Conservation (phyloP, 2,888 invertebrate genomes). For the Tinea pellionella region DNA sequence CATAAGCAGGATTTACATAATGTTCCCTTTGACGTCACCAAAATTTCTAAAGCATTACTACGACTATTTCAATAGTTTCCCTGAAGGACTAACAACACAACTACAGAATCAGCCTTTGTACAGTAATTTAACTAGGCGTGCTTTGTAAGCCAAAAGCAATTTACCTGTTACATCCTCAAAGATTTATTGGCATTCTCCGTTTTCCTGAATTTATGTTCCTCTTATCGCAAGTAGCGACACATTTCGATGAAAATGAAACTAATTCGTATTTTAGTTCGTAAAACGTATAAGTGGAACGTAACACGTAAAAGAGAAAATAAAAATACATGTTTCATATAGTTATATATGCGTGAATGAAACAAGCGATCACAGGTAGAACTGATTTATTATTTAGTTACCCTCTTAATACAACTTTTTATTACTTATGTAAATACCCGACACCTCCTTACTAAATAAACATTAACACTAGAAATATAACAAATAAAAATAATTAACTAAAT, state of each 20-base stretch:
- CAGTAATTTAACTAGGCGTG: conserved; percentile 6
- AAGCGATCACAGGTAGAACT: too few species aligned
- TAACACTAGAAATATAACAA: too few species aligned
- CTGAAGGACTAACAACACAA: not conserved
- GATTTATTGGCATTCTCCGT: conserved; percentile 11
- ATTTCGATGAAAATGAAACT: not conserved
- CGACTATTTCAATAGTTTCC: conserved; percentile 2
- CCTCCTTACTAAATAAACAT: too few species aligned
- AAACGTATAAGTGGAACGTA: not conserved
- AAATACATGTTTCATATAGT: too few species aligned
- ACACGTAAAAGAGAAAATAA: not conserved
- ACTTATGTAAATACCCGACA: too few species aligned
- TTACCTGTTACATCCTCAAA: conserved; percentile 12
- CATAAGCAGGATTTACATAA: conserved; percentile 11
- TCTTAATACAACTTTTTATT: too few species aligned
- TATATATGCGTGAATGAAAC: too few species aligned
- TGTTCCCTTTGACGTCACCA: not conserved
- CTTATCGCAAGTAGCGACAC: not conserved
- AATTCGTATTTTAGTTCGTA: not conserved
- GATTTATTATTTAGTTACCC: too few species aligned
- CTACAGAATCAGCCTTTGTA: conserved; percentile 3
- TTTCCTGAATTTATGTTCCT: conserved; percentile 1
- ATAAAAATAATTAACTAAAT: too few species aligned
- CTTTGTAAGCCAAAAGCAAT: conserved; percentile 12
- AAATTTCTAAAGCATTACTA: not conserved